Conservation (phyloP, 1,140 invertebrate species). For the Conus ventricosus region DNA sequence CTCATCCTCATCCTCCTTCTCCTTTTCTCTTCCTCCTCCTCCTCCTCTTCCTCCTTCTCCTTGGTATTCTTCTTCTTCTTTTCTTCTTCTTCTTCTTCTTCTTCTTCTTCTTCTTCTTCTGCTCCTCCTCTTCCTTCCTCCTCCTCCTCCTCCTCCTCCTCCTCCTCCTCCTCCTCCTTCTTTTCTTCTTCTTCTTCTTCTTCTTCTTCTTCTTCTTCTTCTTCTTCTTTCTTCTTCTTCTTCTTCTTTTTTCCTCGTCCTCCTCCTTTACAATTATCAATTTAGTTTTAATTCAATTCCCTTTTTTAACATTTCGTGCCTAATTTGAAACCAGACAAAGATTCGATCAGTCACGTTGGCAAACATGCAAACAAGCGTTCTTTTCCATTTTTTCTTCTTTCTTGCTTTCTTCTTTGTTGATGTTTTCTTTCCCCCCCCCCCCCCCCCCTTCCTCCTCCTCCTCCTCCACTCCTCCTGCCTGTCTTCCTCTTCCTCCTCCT, state of each 20-base stretch:
- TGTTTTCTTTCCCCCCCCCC: no score
- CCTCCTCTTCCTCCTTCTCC: not conserved
- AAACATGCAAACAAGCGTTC: not conserved
- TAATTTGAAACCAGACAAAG: no score
- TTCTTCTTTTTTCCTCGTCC: no score
- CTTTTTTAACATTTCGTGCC: not conserved
- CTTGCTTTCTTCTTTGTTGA: no score
- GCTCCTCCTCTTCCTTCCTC: not conserved
- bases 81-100: not conserved
- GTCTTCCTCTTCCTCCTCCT: no score
- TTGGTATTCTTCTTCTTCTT: not conserved
- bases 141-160: not conserved
- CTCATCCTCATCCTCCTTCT: not conserved
- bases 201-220: not conserved
- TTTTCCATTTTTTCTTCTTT: not conserved
- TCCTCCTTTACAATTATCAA: not conserved
- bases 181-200: not conserved
- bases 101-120: not conserved
- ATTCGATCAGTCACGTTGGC: no score
- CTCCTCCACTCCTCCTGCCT: no score
- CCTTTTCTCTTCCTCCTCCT: not conserved
- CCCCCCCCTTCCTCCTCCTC: no score
- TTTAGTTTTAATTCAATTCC: not conserved
- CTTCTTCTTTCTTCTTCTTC: not conserved
- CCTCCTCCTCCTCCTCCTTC: not conserved